Conservation (phyloP, 2,888 invertebrate genomes). For the Phyllotreta cruciferae region DNA sequence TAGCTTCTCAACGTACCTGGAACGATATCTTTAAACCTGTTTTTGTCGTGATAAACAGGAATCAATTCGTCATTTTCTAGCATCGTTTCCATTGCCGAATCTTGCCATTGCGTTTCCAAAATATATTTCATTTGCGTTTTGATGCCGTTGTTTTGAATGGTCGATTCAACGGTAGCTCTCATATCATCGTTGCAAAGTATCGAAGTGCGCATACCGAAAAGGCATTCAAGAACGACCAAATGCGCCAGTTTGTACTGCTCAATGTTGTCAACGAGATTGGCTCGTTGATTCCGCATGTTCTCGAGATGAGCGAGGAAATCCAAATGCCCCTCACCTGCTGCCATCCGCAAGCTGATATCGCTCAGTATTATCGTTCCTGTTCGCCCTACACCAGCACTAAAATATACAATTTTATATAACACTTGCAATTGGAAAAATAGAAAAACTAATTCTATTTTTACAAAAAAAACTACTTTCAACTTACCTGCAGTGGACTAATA, state of each 20-base stretch:
- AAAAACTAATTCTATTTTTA: too few relatives aligned
- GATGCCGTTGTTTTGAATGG: slow-evolving; percentile 48
- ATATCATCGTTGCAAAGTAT: slow-evolving; percentile 56
- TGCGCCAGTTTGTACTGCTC: slow-evolving; percentile 62
- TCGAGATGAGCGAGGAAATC: slow-evolving; percentile 53
- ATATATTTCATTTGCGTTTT: slow-evolving; percentile 55
- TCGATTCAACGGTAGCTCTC: slow-evolving; percentile 44
- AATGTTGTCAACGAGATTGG: slow-evolving; percentile 58
- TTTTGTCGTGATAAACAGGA: slow-evolving; percentile 50
- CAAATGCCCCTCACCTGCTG: slow-evolving; percentile 56
- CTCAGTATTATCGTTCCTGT: slow-evolving; percentile 69
- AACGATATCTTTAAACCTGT: slow-evolving; percentile 56
- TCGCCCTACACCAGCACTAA: slow-evolving; percentile 67
- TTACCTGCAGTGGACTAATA: slow-evolving; percentile 65
- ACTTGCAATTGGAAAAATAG: too few relatives aligned
- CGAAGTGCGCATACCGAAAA: slow-evolving; percentile 55
- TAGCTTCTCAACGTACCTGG: too few relatives aligned
- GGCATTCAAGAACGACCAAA: slow-evolving; percentile 59
- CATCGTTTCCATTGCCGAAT: slow-evolving; percentile 55
- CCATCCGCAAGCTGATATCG: slow-evolving; percentile 64
- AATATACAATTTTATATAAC: background rate
- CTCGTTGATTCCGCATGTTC: slow-evolving; percentile 53
- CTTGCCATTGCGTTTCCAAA: slow-evolving; percentile 58
- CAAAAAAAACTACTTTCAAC: slow-evolving; percentile 1
- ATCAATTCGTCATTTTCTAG: slow-evolving; percentile 29